Conservation (phyloP, 2,888 invertebrate genomes). For the Acronicta psi region DNA sequence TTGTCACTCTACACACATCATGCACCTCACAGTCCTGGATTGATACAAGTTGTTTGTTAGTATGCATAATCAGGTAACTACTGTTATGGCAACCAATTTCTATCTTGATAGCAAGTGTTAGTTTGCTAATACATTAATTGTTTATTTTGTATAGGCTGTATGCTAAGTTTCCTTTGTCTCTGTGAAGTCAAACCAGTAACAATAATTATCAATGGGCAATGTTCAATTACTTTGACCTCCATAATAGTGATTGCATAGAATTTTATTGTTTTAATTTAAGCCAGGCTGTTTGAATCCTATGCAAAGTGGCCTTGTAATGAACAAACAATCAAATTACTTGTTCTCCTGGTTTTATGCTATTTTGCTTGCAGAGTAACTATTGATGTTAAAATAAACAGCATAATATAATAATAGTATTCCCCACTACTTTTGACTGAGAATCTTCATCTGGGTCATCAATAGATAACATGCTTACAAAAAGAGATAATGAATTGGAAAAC, state of each 20-base stretch:
- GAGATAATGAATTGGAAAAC: slow-evolving; percentile 12
- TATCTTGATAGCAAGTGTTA: slow-evolving; percentile 53
- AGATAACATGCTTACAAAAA: slow-evolving; percentile 30
- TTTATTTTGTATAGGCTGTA: slow-evolving; percentile 16
- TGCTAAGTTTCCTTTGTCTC: slow-evolving; percentile 12
- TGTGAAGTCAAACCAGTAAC: slow-evolving; percentile 11
- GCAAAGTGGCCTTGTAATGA: too few relatives aligned
- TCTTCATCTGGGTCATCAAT: slow-evolving; percentile 24
- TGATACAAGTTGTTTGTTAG: slow-evolving; percentile 83
- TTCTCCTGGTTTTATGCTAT: too few relatives aligned
- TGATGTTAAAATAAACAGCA: too few relatives aligned
- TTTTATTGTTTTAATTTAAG: neutral
- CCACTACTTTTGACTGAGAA: slow-evolving; percentile 15
- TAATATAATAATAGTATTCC: slow-evolving; percentile 2
- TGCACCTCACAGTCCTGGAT: slow-evolving; percentile 87
- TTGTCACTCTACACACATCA: slow-evolving; percentile 79
- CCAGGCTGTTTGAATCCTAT: too few relatives aligned
- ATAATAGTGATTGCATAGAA: neutral
- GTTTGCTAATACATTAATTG: slow-evolving; percentile 25
- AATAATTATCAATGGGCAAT: slow-evolving; percentile 16
- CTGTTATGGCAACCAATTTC: slow-evolving; percentile 52
- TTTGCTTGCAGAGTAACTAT: too few relatives aligned
- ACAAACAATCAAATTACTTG: too few relatives aligned
- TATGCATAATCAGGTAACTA: slow-evolving; percentile 62
- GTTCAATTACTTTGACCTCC: slow-evolving; percentile 21